Percentiles rank a stretch among this genome's conserved stretches.
Conservation (phyloP, 2,113 vertebrate species). For the Parus major region DNA sequence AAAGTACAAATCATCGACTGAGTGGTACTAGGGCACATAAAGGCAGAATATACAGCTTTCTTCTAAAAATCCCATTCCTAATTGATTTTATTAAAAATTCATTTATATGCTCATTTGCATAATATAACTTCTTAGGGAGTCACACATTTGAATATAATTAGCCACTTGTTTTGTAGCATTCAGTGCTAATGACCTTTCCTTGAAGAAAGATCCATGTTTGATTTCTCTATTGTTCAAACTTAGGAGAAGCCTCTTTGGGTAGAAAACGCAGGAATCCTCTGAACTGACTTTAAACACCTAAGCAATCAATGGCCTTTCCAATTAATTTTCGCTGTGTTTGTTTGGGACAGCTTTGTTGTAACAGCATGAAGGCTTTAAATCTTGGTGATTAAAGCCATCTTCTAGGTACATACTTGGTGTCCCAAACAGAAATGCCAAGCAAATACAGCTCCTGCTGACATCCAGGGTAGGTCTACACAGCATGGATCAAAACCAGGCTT, state of each 20-base stretch:
- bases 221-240: constrained; percentile 14
- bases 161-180: not conserved
- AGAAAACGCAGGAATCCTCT: not conserved
- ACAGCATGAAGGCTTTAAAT: not conserved
- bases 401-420: not conserved
- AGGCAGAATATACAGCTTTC: not conserved
- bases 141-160: constrained; percentile 13
- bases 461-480: not conserved
- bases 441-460: not conserved
- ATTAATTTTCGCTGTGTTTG: constrained; percentile 1
- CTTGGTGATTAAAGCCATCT: constrained; percentile 7
- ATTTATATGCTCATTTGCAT: not conserved
- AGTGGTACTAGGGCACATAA: not conserved
- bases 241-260: not conserved
- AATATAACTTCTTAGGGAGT: not conserved
- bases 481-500: not conserved
- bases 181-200: not conserved
- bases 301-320: constrained; percentile 2
- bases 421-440: not conserved
- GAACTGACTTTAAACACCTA: constrained; percentile 1
- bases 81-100: not conserved
- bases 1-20: not conserved
- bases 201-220: not conserved
- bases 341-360: not conserved
- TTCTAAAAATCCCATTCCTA: not conserved